Evolutionary conservation across 2,888 invertebrate genomes (phyloP).

Genomic region (Megamerina dolium): DNA sequence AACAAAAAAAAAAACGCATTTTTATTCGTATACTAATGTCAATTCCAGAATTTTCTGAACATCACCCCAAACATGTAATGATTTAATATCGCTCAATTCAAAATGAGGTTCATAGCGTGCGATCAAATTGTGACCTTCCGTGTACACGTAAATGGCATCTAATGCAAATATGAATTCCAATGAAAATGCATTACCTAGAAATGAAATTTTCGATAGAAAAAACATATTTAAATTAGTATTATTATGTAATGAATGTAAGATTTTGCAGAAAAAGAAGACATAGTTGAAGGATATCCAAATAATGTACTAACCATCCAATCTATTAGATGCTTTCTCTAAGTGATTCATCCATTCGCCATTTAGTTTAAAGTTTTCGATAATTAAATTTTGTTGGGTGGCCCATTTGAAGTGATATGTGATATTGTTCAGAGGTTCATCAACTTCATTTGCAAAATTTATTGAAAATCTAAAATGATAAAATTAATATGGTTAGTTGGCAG

Average conservation of each 20-base stretch:
- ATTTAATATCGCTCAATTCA: conserved; percentile 36
- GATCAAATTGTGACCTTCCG: conserved; percentile 35
- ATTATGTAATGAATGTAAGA: no score
- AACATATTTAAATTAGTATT: neutral
- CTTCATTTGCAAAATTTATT: conserved; percentile 43
- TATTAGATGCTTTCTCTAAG: conserved; percentile 28
- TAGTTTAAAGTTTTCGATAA: conserved; percentile 41
- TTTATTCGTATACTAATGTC: conserved; percentile 34
- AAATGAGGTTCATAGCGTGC: conserved; percentile 33
- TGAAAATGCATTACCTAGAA: conserved; percentile 42
- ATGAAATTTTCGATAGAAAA: conserved; percentile 21
- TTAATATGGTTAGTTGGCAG: no score
- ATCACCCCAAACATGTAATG: conserved; percentile 48
- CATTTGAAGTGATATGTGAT: conserved; percentile 47
- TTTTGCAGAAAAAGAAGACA: no score
- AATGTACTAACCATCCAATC: conserved; percentile 41
- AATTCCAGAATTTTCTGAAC: conserved; percentile 40
- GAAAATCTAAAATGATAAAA: conserved; percentile 38
- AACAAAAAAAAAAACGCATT: no score
- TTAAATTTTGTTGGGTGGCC: conserved; percentile 27
- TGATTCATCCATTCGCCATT: conserved; percentile 40
- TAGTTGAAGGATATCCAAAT: no score
- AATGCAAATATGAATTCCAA: conserved; percentile 40
- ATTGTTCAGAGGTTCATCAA: conserved; percentile 32
- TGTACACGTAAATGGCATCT: conserved; percentile 37